Conservation (phyloP, 1,140 invertebrate species). For the Drosophila sulfurigaster region DNA sequence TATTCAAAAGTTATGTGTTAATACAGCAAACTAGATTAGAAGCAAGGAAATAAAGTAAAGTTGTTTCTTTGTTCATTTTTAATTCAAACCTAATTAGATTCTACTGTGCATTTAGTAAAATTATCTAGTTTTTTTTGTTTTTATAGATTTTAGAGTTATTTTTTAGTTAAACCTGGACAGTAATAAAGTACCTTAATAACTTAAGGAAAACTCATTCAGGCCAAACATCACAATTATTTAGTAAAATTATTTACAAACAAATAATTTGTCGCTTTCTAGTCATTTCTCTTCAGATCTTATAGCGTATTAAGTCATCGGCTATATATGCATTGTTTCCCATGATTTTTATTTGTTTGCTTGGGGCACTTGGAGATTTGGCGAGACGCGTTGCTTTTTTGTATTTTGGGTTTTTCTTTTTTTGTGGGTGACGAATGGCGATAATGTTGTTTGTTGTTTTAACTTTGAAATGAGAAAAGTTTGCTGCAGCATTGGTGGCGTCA, state of each 20-base stretch:
- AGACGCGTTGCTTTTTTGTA: constrained; percentile 8
- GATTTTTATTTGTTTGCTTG: constrained; percentile 35
- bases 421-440: constrained; percentile 77
- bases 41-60: no score
- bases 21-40: no score
- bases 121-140: no score
- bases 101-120: no score
- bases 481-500: constrained; percentile 17
- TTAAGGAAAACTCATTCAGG: no score
- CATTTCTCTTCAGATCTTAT: neutral
- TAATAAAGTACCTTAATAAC: no score
- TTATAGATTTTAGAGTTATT: no score
- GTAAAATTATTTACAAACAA: neutral
- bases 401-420: constrained; percentile 28
- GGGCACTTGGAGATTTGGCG: constrained; percentile 42
- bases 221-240: no score
- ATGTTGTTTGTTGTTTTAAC: constrained; percentile 80
- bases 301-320: constrained; percentile 14
- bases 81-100: no score
- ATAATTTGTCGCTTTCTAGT: neutral
- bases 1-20: no score
- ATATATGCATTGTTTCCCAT: neutral
- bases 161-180: no score
- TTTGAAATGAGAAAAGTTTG: constrained; percentile 83
- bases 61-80: no score